Evolutionary conservation across 1,140 invertebrate genomes (phyloP).

Genomic region (Diplogasteroides magnus): DNA sequence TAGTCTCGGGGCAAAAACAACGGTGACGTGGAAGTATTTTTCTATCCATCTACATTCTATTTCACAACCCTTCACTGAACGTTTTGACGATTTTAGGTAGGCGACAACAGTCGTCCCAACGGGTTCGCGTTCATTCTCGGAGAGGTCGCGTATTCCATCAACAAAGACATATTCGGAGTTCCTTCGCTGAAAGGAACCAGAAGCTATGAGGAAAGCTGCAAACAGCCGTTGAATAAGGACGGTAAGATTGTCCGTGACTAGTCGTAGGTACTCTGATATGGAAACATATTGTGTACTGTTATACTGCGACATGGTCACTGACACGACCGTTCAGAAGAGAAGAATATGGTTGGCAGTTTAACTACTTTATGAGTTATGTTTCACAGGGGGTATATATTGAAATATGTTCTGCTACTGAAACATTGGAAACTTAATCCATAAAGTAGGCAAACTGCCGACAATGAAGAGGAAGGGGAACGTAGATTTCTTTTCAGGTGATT

Average conservation of each 20-base stretch:
- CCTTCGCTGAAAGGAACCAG: neutral
- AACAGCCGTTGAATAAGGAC: neutral
- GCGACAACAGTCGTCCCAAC: neutral
- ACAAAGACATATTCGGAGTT: neutral
- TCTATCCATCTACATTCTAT: too few relatives aligned
- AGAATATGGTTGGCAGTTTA: too few relatives aligned
- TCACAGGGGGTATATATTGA: too few relatives aligned
- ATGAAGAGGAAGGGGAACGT: too few relatives aligned
- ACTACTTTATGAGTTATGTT: too few relatives aligned
- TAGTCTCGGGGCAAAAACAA: too few relatives aligned
- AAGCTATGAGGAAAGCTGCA: neutral
- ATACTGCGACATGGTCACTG: neutral
- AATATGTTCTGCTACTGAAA: too few relatives aligned
- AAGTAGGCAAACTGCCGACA: too few relatives aligned
- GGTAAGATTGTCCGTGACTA: neutral
- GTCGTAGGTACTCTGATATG: too few relatives aligned
- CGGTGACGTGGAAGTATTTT: too few relatives aligned
- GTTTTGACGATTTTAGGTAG: neutral
- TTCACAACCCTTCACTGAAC: too few relatives aligned
- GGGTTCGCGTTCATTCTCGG: neutral
- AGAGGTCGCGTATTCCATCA: neutral
- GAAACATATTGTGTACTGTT: neutral
- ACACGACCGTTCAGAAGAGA: neutral
- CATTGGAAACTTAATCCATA: too few relatives aligned
- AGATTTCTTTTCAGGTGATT: neutral